Evolutionary conservation across 2,888 invertebrate genomes (phyloP), one percentile per base, ranked within the genome.

Genomic region (Amblyjoppa proteus): DNA sequence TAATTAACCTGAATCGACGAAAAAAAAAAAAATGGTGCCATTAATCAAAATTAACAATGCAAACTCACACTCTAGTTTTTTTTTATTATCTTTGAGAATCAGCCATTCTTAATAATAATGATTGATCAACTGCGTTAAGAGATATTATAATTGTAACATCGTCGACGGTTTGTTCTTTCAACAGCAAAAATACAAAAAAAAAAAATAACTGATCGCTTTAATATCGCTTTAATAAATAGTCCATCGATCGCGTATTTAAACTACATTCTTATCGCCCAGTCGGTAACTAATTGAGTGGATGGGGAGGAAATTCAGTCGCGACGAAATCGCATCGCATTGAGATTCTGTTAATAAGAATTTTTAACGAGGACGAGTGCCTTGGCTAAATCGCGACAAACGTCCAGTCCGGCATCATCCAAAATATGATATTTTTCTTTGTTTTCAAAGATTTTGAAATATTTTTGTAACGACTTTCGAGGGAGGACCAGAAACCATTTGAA

Each of bases 1-100:
- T 49, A 71, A 69, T 68, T 78, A 75, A 56, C 77, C 68, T 61
- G 75, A 82, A 81, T 69, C 28, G 56, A 70, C 69, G 38, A 38
- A 66, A 66, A n/a, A 41, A n/a, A 41, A 20, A 66, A 68, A 68
- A 16, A 16, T 5, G 11, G 58, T 25, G 58, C 58, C 11, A 25
- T 58, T 7, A 11, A 9, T 20, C 25, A 7, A 20, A 20, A 25
- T 68, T 41, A 68, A 38, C 38, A 38, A 20, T 68, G 9, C 20
- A 41, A 38, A n/a, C n/a, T 66, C 66, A 20, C 20, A 56, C 56
- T 56, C n/a, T 66, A 34, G 49, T 16, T 16, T 28, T 16, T 28
- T n/a, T 9, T 51, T 61, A 51, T 69, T 28, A 61, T 51, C 51
- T 56, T 74, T 80, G 64, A 73, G 64, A 74, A 69, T 75, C 74